A percentile compares a stretch with the other conserved stretches of the same genome.
Conservation (phyloP, 2,113 vertebrate species). For the Nibea albiflora region DNA sequence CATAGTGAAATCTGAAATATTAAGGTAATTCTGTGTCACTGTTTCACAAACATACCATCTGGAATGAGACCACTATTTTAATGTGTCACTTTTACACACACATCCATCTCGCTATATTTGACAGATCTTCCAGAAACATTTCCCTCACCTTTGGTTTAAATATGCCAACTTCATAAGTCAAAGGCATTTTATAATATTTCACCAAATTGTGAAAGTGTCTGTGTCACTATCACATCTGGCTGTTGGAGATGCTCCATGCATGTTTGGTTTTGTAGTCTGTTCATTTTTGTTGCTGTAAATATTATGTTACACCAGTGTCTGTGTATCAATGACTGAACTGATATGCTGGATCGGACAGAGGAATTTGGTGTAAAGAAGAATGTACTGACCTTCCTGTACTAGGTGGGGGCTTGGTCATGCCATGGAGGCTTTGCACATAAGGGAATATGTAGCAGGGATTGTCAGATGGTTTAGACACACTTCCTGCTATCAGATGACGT, state of each 20-base stretch:
- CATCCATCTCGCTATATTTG: constrained; percentile 42
- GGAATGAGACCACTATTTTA: constrained; percentile 51
- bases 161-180: constrained; percentile 42
- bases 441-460: constrained; percentile 45
- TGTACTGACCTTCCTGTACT: constrained; percentile 67
- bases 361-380: constrained; percentile 63
- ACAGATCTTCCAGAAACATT: constrained; percentile 52
- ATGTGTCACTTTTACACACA: constrained; percentile 51
- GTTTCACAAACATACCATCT: constrained; percentile 66
- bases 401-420: constrained; percentile 50
- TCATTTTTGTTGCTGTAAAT: constrained; percentile 78
- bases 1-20: constrained; percentile 57
- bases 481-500: constrained; percentile 63
- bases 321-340: constrained; percentile 51
- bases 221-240: constrained; percentile 40
- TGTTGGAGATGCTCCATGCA: constrained; percentile 64
- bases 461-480: constrained; percentile 46
- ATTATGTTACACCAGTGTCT: constrained; percentile 60
- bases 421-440: constrained; percentile 52
- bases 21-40: constrained; percentile 57
- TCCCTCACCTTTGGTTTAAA: constrained; percentile 41
- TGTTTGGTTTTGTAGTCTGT: constrained; percentile 69
- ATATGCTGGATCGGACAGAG: constrained; percentile 51
- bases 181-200: constrained; percentile 48
- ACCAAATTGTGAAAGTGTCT: constrained; percentile 44